These are phyloP conservation scores for Podarcis siculus DNA, from an alignment of 2,797 vertebrate species.

Conservation along the genomic window DNA sequence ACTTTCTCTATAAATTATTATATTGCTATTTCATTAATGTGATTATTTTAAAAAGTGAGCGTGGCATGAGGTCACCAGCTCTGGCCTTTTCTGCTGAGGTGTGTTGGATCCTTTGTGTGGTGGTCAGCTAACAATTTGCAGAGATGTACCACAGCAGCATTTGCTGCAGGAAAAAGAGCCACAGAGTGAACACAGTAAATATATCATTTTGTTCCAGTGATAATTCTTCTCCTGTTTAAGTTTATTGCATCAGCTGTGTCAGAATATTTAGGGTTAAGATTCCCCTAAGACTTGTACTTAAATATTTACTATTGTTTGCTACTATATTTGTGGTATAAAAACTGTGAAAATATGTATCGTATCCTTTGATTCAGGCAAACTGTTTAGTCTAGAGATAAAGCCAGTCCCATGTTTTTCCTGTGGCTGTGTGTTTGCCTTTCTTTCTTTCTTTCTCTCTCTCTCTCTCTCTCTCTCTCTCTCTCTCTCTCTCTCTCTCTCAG, in stretches of 20 bases:
- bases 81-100: neutral
- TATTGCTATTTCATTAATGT: too few species aligned
- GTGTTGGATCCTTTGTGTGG: conserved; percentile 35
- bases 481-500: conserved; percentile 7
- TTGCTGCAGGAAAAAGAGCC: conserved; percentile 35
- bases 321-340: conserved; percentile 62
- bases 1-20: too few species aligned
- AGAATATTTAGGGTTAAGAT: conserved; percentile 45
- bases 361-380: conserved; percentile 59
- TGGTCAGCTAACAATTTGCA: conserved; percentile 43
- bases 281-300: conserved; percentile 53
- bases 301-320: conserved; percentile 61
- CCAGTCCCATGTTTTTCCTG: too few species aligned
- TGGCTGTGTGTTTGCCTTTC: conserved; percentile 4
- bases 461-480: neutral
- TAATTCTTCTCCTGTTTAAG: conserved; percentile 31
- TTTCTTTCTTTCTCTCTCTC: neutral
- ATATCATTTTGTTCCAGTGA: conserved; percentile 32
- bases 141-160: conserved; percentile 19
- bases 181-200: neutral
- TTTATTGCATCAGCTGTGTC: conserved; percentile 29
- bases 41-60: conserved; percentile 21
- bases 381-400: conserved; percentile 66
- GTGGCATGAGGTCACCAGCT: conserved; percentile 17
- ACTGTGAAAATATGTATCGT: conserved; percentile 51